phyloP scores from a whole-genome alignment of 2,888 invertebrate species.

The Lithophane ornitopus region DNA sequence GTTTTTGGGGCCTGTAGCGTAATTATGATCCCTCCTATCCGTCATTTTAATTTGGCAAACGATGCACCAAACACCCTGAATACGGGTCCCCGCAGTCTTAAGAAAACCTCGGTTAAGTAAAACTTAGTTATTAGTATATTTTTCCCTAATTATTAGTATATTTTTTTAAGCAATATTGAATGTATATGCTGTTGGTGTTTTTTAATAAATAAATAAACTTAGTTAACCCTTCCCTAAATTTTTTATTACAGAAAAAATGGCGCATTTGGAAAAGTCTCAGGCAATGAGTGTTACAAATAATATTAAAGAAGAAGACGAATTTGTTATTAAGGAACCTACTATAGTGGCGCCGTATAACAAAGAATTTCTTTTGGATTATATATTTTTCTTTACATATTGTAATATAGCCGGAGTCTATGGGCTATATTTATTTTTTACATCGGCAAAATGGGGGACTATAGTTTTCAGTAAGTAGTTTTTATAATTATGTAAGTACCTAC shows the following conservation, averaged over 20 bases:
- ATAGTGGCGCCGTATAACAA: conserved; percentile 69
- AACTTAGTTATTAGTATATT: too few relatives aligned
- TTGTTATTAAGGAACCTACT: conserved; percentile 53
- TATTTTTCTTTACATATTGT: conserved; percentile 68
- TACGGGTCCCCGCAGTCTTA: too few relatives aligned
- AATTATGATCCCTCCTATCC: too few relatives aligned
- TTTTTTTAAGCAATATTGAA: too few relatives aligned
- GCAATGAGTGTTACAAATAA: not conserved
- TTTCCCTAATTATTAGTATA: too few relatives aligned
- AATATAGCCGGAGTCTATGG: conserved; percentile 72
- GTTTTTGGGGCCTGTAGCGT: too few relatives aligned
- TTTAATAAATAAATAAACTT: too few relatives aligned
- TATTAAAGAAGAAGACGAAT: not conserved
- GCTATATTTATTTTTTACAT: conserved; percentile 67
- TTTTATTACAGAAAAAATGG: not conserved
- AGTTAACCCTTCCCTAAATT: not conserved
- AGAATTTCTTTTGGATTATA: conserved; percentile 66
- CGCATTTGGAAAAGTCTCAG: not conserved
- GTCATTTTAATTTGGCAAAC: too few relatives aligned
- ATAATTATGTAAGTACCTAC: too few relatives aligned
- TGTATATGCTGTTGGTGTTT: too few relatives aligned
- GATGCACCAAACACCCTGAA: too few relatives aligned
- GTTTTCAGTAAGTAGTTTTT: conserved; percentile 73
- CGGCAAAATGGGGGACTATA: conserved; percentile 71
- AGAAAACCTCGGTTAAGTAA: too few relatives aligned